Conservation (phyloP, 2,888 invertebrate genomes). For the Troides aeacus region DNA sequence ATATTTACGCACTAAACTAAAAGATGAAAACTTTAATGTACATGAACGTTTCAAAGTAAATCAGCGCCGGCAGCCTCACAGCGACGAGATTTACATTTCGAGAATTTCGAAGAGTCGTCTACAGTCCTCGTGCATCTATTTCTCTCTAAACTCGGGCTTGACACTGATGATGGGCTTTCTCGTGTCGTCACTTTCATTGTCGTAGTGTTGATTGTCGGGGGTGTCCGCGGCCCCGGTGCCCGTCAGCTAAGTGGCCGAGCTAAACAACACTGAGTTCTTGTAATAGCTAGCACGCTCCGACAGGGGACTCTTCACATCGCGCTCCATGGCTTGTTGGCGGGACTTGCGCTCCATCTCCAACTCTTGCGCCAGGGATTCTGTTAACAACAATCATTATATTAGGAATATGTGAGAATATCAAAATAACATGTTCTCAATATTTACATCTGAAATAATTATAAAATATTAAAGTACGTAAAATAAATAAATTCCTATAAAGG, state of each 20-base stretch:
- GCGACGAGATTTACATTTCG: slow-evolving; percentile 22
- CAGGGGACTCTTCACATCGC: slow-evolving; percentile 91
- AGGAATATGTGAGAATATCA: background rate
- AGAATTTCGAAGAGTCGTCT: slow-evolving; percentile 36
- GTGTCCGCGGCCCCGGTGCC: slow-evolving; percentile 61
- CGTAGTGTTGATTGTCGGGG: slow-evolving; percentile 65
- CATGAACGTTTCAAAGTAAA: slow-evolving; percentile 35
- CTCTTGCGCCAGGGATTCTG: slow-evolving; percentile 93
- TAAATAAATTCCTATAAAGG: background rate
- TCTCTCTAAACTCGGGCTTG: slow-evolving; percentile 78
- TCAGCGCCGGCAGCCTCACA: slow-evolving; percentile 7
- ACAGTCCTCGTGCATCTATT: slow-evolving; percentile 48
- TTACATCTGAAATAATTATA: background rate
- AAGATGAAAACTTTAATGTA: slow-evolving; percentile 45
- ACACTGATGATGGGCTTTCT: slow-evolving; percentile 78
- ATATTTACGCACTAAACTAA: slow-evolving; percentile 46
- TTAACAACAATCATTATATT: slow-evolving; percentile 54
- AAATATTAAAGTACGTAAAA: background rate
- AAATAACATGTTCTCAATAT: background rate
- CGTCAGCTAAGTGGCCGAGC: slow-evolving; percentile 88
- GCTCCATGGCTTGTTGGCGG: slow-evolving; percentile 88
- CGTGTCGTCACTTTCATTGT: slow-evolving; percentile 61
- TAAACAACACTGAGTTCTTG: slow-evolving; percentile 94
- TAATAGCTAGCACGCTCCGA: slow-evolving; percentile 91
- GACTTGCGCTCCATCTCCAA: slow-evolving; percentile 93